Conservation (phyloP, 1,140 invertebrate genomes). For the Rhynchophorus ferrugineus region DNA sequence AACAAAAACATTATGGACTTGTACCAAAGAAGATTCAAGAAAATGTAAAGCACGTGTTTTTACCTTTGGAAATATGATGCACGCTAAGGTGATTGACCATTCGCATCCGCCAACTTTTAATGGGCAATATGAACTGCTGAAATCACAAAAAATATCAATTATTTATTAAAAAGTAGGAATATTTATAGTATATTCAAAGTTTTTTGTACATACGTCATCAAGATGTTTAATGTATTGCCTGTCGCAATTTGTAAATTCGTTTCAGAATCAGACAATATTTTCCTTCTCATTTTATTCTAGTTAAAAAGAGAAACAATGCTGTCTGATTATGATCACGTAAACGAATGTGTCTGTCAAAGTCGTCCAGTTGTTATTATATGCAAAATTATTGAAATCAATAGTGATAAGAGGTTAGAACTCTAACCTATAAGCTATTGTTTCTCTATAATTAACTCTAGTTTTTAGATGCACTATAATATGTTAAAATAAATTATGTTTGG, state of each 20-base stretch:
- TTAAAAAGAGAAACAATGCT: not conserved
- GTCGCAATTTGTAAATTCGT: too few species aligned
- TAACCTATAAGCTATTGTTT: too few species aligned
- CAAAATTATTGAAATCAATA: not conserved
- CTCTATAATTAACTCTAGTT: too few species aligned
- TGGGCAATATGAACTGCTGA: not conserved
- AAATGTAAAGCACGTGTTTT: constrained; percentile 12
- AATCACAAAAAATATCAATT: constrained; percentile 1
- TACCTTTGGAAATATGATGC: constrained; percentile 8
- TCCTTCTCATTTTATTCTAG: not conserved
- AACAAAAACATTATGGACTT: constrained; percentile 9
- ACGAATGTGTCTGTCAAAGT: too few species aligned
- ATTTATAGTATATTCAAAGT: too few species aligned
- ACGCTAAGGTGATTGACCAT: constrained; percentile 3
- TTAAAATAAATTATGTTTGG: too few species aligned
- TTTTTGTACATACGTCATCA: too few species aligned
- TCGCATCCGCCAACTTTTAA: constrained; percentile 5
- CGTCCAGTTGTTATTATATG: not conserved
- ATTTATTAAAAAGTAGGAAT: not conserved
- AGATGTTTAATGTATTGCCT: too few species aligned
- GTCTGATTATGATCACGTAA: not conserved
- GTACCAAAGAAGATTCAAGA: constrained; percentile 6
- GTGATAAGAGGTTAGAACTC: too few species aligned
- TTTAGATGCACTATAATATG: too few species aligned
- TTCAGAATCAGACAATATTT: too few species aligned